These are phyloP conservation scores for Chouioia cunea DNA, from an alignment of 2,888 invertebrate species.

Conservation along the genomic window DNA sequence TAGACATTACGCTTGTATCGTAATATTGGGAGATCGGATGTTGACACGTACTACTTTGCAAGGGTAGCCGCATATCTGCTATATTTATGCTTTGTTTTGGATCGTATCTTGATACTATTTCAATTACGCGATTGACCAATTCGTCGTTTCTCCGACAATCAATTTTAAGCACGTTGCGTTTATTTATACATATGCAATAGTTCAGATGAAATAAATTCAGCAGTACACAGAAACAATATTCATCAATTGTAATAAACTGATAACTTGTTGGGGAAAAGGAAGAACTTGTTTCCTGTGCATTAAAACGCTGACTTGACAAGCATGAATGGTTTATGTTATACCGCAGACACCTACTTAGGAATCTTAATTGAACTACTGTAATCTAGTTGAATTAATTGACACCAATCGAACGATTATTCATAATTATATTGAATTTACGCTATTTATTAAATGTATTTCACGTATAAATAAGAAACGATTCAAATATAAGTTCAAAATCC, in stretches of 20 bases:
- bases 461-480: too few relatives aligned
- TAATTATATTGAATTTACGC: too few relatives aligned
- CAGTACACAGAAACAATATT: too few relatives aligned
- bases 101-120: too few relatives aligned
- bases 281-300: slow-evolving; percentile 23
- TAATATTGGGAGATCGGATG: slow-evolving; percentile 7
- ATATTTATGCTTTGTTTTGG: neutral
- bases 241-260: slow-evolving; percentile 7
- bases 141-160: too few relatives aligned
- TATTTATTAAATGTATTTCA: too few relatives aligned
- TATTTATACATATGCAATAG: too few relatives aligned
- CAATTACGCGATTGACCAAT: too few relatives aligned
- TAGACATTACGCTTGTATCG: slow-evolving; percentile 14
- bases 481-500: too few relatives aligned
- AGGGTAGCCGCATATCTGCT: slow-evolving; percentile 1
- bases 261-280: neutral
- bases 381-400: neutral
- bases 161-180: too few relatives aligned
- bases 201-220: too few relatives aligned
- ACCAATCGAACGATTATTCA: neutral
- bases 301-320: slow-evolving; percentile 34
- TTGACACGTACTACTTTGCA: slow-evolving; percentile 1
- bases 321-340: slow-evolving; percentile 21
- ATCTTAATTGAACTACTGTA: slow-evolving; percentile 2
- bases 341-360: slow-evolving; percentile 20